Base-by-base conservation (phyloP, 2,797 vertebrate species). In the Hemitrygon akajei region DNA sequence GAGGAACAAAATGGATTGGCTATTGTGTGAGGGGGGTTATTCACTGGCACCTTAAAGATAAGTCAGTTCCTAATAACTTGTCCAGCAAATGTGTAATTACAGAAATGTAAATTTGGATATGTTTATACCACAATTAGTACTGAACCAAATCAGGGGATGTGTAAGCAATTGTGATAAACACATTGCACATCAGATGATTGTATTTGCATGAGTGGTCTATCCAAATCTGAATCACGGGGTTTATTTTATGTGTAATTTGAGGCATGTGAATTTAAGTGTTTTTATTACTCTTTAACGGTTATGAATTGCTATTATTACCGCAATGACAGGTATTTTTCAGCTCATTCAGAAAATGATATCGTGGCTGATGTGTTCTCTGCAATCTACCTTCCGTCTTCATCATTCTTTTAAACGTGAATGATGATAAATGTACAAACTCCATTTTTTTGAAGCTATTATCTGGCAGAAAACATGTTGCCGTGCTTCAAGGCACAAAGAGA, bases 391-490 rank as follows among this genome's bases (percentile, higher is more conserved):
- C 94, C 27, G 58, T 96, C 94, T 95, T 96, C 95, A 95, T 96
- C 81, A 96, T 94, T 93, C 91, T 95, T 94, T 94, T 93, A 94
- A 77, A 25, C 94, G 94, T 58, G 93, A 96, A 95, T 95, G 95
- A 95, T 94, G 95, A 96, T 95, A 96, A 97, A 95, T 95, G 94
- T 94, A 81, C 94, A 94, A 95, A 95, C 94, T 95, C 96, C 95
- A 96, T 96, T 97, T 96, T 96, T 96, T 96, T 95, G 95, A 96
- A 96, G 95, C 96, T 95, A 96, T 97, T 96, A 96, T 95, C 96
- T 96, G 96, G 95, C 96, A 97, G 97, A 97, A 97, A 96, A 96
- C 96, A 91, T 95, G 94, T 94, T 95, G 95, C 96, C 95, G 95
- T 94, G 95, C 96, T 97, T 94, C 95, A 95, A 97, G 94, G 95